phyloP scores from a whole-genome alignment of 2,888 invertebrate species.

The Patella caerulea region DNA sequence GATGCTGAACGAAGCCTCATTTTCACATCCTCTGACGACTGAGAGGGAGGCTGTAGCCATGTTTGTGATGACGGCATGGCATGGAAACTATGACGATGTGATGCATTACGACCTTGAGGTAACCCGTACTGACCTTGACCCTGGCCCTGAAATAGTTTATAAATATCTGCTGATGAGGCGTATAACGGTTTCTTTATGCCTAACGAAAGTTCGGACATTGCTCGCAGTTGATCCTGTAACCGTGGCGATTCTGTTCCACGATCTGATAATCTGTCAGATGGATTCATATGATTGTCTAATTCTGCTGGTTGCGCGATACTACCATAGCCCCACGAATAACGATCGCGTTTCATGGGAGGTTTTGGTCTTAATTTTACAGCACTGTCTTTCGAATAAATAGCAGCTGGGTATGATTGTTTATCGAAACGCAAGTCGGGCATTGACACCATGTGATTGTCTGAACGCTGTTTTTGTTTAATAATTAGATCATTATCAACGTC shows the following conservation, averaged over 20 bases:
- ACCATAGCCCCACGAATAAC: constrained; percentile 29
- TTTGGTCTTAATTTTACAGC: background rate
- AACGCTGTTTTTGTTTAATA: background rate
- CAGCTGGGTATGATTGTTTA: background rate
- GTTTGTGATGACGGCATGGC: constrained; percentile 43
- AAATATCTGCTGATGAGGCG: constrained; percentile 61
- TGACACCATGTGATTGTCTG: constrained; percentile 15
- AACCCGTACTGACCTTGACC: constrained; percentile 22
- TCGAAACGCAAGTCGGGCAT: constrained; percentile 29
- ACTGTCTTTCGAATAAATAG: background rate
- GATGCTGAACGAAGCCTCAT: constrained; percentile 49
- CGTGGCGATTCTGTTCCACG: constrained; percentile 30
- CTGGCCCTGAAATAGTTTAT: constrained; percentile 58
- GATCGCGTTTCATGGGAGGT: constrained; percentile 10
- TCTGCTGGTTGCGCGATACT: constrained; percentile 21
- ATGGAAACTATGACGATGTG: constrained; percentile 53
- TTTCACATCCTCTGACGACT: constrained; percentile 30
- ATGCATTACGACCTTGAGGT: constrained; percentile 30
- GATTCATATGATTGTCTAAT: constrained; percentile 15
- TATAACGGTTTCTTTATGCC: constrained; percentile 54
- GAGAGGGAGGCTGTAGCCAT: constrained; percentile 35
- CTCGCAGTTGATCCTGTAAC: constrained; percentile 36
- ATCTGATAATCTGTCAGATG: constrained; percentile 24
- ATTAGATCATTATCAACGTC: background rate
- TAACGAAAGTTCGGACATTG: constrained; percentile 43